These are phyloP conservation scores for Dichetophora obliterata DNA, from an alignment of 2,888 invertebrate species.

Conservation along the genomic window DNA sequence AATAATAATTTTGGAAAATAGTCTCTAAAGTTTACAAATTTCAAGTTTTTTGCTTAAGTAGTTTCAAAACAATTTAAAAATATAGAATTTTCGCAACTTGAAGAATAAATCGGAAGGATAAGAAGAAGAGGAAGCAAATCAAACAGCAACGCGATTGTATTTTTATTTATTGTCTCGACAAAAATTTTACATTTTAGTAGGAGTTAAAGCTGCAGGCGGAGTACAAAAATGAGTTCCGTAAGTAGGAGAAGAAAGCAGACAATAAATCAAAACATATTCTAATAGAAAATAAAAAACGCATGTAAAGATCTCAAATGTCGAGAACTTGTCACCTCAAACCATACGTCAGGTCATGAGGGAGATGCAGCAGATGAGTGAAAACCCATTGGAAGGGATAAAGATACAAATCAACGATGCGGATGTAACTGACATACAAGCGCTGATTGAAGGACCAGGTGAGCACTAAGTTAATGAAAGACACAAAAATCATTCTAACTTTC, in stretches of 20 bases:
- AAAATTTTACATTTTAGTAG: too few relatives aligned
- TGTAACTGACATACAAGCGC: conserved; percentile 92
- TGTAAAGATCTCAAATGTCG: conserved; percentile 86
- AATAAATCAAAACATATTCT: neutral
- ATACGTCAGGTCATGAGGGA: conserved; percentile 90
- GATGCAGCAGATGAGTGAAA: conserved; percentile 84
- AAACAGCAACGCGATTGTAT: neutral
- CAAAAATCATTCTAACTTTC: neutral
- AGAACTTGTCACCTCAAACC: conserved; percentile 95
- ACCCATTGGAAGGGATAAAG: conserved; percentile 92
- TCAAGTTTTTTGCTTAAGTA: conserved; percentile 10
- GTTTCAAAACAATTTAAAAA: conserved; percentile 10
- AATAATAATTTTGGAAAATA: conserved; percentile 20
- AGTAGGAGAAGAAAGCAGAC: neutral
- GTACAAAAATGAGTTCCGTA: conserved; percentile 34
- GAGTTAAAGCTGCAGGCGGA: neutral
- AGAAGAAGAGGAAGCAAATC: neutral
- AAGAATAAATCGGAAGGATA: neutral
- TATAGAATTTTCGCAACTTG: neutral
- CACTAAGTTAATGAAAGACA: neutral
- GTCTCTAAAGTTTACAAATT: conserved; percentile 27
- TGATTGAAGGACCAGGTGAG: conserved; percentile 89
- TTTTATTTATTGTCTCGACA: too few relatives aligned
- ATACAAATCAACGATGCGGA: conserved; percentile 91
- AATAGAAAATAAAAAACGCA: neutral